Conservation (phyloP, 1,140 invertebrate genomes). For the Phenacoccus solenopsis region DNA sequence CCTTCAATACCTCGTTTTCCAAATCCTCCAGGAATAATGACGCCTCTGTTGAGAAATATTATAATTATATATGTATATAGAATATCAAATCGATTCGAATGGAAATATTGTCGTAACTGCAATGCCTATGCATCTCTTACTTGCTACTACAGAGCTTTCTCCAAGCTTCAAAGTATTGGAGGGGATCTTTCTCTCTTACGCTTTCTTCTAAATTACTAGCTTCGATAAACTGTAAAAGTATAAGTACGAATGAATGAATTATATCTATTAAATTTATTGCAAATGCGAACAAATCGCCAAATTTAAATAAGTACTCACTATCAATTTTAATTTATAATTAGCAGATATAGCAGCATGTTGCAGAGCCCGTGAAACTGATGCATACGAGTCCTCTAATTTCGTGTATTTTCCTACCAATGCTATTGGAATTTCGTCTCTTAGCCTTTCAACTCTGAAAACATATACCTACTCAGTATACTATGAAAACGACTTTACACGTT, state of each 20-base stretch:
- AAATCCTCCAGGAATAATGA: constrained; percentile 96
- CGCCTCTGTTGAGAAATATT: constrained; percentile 49
- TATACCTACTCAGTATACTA: neutral
- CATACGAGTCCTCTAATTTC: constrained; percentile 87
- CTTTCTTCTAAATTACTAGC: constrained; percentile 76
- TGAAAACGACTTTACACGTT: too few species aligned
- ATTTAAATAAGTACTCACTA: constrained; percentile 40
- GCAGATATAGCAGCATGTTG: constrained; percentile 78
- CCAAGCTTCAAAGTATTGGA: constrained; percentile 89
- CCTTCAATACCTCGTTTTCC: constrained; percentile 91
- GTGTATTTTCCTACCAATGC: constrained; percentile 99
- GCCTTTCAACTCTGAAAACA: constrained; percentile 50
- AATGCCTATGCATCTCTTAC: constrained; percentile 42
- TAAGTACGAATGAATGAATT: too few species aligned
- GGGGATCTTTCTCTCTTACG: constrained; percentile 38
- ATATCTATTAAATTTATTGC: too few species aligned
- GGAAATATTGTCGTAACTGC: neutral
- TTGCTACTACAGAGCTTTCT: constrained; percentile 74
- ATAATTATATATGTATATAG: neutral
- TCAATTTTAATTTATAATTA: constrained; percentile 71
- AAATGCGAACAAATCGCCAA: too few species aligned
- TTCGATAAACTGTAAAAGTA: constrained; percentile 60
- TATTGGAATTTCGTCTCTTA: constrained; percentile 73
- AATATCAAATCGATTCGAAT: neutral
- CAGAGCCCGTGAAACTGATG: constrained; percentile 89